phyloP scores from a whole-genome alignment of 2,113 vertebrate genomes.

The Serilophus lunatus region DNA sequence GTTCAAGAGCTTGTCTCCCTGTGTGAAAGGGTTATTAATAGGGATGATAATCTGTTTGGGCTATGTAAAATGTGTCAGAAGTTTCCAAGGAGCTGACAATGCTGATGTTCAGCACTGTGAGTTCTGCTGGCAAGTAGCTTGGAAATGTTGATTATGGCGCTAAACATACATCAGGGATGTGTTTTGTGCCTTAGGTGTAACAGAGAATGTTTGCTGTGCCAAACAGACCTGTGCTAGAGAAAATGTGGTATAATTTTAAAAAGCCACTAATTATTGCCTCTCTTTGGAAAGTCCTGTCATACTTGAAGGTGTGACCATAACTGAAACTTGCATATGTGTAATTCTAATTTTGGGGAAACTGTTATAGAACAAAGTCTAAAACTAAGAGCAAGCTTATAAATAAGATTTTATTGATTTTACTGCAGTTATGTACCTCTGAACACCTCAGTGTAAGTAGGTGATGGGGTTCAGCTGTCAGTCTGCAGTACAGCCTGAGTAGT shows the following conservation, averaged over 20 bases:
- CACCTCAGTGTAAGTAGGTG: neutral
- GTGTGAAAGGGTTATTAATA: neutral
- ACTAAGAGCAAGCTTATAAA: neutral
- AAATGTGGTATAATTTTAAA: neutral
- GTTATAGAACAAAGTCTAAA: neutral
- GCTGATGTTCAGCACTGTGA: neutral
- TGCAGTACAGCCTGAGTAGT: neutral
- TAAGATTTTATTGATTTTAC: neutral
- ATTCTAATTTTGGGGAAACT: neutral
- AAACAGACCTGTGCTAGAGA: neutral
- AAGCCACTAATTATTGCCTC: neutral
- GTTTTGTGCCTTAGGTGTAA: neutral
- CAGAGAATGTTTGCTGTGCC: neutral
- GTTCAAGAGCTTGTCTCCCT: neutral
- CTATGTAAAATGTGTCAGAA: neutral
- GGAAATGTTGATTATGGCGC: neutral
- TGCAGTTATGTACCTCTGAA: neutral
- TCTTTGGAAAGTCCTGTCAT: neutral
- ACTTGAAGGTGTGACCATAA: neutral
- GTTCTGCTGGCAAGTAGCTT: neutral
- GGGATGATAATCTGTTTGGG: neutral
- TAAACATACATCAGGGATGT: neutral
- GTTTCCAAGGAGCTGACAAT: neutral
- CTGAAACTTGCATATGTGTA: neutral
- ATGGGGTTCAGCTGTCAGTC: neutral